Evolutionary conservation across 2,113 vertebrate species (phyloP).

Genomic region (Elanoides forficatus): DNA sequence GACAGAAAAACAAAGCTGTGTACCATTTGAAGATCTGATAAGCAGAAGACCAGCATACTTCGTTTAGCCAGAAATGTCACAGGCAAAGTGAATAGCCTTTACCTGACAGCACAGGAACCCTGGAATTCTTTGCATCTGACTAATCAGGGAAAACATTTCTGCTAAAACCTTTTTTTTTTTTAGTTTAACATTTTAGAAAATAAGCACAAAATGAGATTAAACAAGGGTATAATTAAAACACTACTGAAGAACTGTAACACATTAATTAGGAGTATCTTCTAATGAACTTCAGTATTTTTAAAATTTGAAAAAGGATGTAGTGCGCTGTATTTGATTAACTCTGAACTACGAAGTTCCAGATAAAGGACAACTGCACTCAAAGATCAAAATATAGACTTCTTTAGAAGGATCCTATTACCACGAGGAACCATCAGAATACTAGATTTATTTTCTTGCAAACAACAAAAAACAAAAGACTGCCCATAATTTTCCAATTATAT

Average conservation of each 20-base stretch:
- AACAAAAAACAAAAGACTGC: not conserved
- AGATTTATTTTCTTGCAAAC: not conserved
- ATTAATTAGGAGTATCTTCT: not conserved
- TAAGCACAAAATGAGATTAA: not conserved
- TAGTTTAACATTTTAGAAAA: not conserved
- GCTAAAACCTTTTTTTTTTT: not conserved
- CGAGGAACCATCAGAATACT: not conserved
- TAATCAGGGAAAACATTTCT: not conserved
- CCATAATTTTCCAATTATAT: not conserved
- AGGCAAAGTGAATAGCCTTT: not conserved
- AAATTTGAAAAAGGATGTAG: not conserved
- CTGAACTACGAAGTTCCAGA: not conserved
- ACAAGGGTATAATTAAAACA: not conserved
- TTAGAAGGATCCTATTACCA: not conserved
- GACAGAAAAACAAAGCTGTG: not conserved
- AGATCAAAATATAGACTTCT: not conserved
- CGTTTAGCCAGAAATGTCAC: not conserved
- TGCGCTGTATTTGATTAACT: not conserved
- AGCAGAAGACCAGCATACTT: not conserved
- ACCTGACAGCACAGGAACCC: not conserved
- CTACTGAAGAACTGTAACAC: not conserved
- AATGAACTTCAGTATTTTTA: not conserved
- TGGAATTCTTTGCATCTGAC: not conserved
- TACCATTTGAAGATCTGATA: not conserved
- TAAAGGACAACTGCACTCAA: not conserved